Conservation (phyloP, 2,797 vertebrate genomes). For the Sebastes miniatus region DNA sequence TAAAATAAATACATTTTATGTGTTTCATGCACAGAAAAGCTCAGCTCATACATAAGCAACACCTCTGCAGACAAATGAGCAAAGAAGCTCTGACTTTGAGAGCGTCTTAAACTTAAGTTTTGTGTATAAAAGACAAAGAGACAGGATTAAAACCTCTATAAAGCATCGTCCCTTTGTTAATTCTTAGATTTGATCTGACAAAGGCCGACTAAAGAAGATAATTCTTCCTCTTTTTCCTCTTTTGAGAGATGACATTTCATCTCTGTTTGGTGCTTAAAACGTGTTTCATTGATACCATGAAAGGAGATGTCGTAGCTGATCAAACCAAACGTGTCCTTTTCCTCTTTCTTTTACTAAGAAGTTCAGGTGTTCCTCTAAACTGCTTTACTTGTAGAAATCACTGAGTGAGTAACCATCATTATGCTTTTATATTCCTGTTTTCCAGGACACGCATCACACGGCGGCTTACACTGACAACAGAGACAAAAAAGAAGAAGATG, state of each 20-base stretch:
- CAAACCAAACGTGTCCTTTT: background rate
- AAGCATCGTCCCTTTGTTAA: background rate
- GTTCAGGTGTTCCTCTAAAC: background rate
- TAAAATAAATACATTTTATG: too few species aligned
- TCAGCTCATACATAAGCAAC: background rate
- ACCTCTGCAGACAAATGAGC: background rate
- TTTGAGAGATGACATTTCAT: background rate
- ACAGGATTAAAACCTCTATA: constrained; percentile 18
- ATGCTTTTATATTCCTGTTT: background rate
- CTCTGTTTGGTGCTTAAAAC: background rate
- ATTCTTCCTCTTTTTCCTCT: too few species aligned
- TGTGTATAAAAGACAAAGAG: background rate
- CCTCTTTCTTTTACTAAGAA: background rate
- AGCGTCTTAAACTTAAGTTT: background rate
- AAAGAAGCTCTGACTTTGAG: background rate
- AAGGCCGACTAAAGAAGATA: background rate
- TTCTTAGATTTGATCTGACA: background rate
- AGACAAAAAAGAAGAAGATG: background rate
- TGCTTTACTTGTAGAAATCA: background rate
- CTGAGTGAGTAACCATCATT: background rate
- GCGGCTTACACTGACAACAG: fast-evolving
- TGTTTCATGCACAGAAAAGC: background rate
- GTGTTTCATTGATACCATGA: background rate
- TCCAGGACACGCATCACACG: background rate
- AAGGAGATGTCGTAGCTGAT: background rate